Conservation (phyloP, 2,888 invertebrate genomes). For the Ferdinandea cuprea region DNA sequence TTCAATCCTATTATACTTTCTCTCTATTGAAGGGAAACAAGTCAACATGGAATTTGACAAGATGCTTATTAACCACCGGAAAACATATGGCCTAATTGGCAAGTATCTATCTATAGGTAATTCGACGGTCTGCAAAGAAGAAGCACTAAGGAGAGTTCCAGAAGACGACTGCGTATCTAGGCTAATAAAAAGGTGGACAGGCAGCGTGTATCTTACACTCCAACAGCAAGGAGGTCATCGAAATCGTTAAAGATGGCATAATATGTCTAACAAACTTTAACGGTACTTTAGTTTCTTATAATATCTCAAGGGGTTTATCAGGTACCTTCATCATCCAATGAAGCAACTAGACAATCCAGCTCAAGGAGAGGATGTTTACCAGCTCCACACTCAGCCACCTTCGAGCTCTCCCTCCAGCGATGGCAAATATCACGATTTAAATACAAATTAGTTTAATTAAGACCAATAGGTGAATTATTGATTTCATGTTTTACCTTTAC, state of each 20-base stretch:
- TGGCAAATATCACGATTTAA: background rate
- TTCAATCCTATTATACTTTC: slow-evolving; percentile 36
- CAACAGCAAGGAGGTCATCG: no score
- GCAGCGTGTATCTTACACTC: no score
- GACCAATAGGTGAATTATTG: no score
- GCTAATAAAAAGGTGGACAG: no score
- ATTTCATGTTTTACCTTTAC: no score
- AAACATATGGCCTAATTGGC: background rate
- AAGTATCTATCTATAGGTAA: background rate
- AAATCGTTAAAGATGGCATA: no score
- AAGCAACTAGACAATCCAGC: background rate
- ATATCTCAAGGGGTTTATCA: background rate
- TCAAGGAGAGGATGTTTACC: background rate
- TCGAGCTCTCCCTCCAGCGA: background rate
- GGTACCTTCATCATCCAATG: background rate
- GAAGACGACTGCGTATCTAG: no score
- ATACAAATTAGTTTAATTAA: no score
- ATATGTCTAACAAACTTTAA: slow-evolving; percentile 3
- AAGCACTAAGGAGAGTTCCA: background rate
- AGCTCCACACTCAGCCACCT: background rate
- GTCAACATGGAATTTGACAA: slow-evolving; percentile 9
- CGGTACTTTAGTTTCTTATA: background rate
- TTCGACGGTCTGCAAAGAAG: slow-evolving; percentile 11
- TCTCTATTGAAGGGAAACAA: slow-evolving; percentile 25
- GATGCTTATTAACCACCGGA: background rate